Conservation (phyloP, 2,888 invertebrate species). For the Rhodophaea formosa region DNA sequence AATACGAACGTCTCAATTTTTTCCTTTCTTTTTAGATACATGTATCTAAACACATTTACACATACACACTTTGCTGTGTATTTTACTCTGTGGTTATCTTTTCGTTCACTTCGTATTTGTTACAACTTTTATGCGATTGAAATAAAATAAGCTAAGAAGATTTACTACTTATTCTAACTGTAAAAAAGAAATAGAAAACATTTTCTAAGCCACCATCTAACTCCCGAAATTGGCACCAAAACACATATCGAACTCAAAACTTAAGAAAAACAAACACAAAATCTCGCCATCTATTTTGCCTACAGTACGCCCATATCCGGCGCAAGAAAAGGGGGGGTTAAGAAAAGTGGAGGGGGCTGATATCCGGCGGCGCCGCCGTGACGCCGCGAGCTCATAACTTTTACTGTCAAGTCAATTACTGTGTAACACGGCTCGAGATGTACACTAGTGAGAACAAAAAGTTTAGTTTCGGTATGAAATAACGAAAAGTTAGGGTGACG, state of each 20-base stretch:
- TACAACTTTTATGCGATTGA: too few relatives aligned
- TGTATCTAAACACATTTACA: too few relatives aligned
- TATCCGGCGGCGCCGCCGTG: conserved; percentile 70
- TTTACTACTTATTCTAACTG: too few relatives aligned
- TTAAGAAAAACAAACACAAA: background rate
- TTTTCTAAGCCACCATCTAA: too few relatives aligned
- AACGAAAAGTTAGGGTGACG: background rate
- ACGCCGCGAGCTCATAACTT: conserved; percentile 70
- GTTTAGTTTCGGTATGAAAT: conserved; percentile 24
- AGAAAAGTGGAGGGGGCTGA: conserved; percentile 59
- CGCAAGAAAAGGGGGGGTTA: conserved; percentile 41
- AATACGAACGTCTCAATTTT: too few relatives aligned
- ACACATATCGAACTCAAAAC: background rate
- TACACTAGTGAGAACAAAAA: conserved; percentile 35
- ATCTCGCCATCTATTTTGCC: conserved; percentile 35
- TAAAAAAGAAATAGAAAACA: too few relatives aligned
- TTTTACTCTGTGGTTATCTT: too few relatives aligned
- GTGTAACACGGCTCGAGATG: conserved; percentile 48
- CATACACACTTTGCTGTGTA: too few relatives aligned
- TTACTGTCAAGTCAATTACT: conserved; percentile 74
- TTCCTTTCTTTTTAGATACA: too few relatives aligned
- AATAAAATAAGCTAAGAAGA: too few relatives aligned
- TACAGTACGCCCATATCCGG: conserved; percentile 57
- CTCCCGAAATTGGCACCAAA: background rate
- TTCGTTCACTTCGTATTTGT: too few relatives aligned